phyloP scores from a whole-genome alignment of 2,113 vertebrate species.

The Sapajus apella region DNA sequence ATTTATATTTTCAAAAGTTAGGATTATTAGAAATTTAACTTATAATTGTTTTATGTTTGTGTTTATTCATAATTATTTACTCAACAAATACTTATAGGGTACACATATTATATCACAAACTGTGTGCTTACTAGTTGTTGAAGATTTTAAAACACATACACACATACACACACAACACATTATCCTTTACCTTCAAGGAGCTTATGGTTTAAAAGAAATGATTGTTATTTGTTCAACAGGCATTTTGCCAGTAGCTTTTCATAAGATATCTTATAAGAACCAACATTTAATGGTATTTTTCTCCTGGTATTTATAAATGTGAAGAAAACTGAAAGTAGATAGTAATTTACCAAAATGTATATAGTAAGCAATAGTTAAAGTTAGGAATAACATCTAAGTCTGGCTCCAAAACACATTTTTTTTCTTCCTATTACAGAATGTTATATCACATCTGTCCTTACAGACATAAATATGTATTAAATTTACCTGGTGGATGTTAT shows the following conservation, averaged over 20 bases:
- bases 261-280: neutral
- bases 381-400: neutral
- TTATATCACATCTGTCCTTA: neutral
- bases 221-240: neutral
- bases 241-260: neutral
- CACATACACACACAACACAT: neutral
- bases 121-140: neutral
- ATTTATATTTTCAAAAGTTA: neutral
- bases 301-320: neutral
- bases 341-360: neutral
- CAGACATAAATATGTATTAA: neutral
- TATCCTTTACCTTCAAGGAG: neutral
- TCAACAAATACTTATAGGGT: neutral
- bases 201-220: neutral
- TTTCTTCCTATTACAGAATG: neutral
- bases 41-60: neutral
- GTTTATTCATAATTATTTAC: neutral
- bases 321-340: neutral
- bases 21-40: neutral
- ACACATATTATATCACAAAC: neutral
- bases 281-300: neutral
- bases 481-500: neutral
- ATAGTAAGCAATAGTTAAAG: neutral
- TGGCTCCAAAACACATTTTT: neutral
- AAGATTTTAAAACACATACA: neutral